Base-by-base conservation (phyloP, 1,140 invertebrate genomes). In the Drosophila bocqueti region DNA sequence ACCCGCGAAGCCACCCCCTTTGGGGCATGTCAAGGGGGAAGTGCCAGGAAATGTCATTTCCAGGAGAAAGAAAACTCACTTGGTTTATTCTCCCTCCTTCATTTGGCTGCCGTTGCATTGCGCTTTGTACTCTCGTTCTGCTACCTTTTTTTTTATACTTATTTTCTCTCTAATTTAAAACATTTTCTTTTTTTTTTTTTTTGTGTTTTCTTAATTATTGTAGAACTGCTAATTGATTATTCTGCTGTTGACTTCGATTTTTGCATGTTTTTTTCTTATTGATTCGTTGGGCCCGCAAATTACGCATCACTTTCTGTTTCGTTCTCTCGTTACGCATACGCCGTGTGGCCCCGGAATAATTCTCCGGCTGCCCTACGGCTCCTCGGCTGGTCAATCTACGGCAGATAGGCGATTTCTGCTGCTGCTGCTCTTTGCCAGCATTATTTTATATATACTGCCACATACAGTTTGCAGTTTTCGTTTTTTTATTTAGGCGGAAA, bases 301-400 rank as follows among this genome's bases (percentile, higher is more conserved):
- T 89, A 89, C 85, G 85, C 85, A 90, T 89, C 84, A 89, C 85
- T 89, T 89, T 89, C 84, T 64, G 73, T 89, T 89, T 89, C 84
- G 81, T 89, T 90, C 81, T 69, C 79, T 89, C 62, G 81, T 84
- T 90, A 90, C 85, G 82, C 85, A 90, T 90, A 90, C 85, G 85
- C 85, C 86, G 86, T 89, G 59, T 85, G 67, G 47, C 49, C 67
- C 46, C 40, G 63, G 67, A 68, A 71, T 45, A 46, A 10, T 55
- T 71, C 16, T 71, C 63, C 67, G 67, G 67, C 67, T 71, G 49
- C 66, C 40, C 36, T 40, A 16, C 49, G 49, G 63, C 64, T 38
- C 18, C 13, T 16, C 15, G 29, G 47, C 29, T 69, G 46, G 29
- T 34, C 47, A 66, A 69, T 54, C 67, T 47, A 40, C 62, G 52